Evolutionary conservation across 2,113 vertebrate species (phyloP).

Genomic region (Trochalopteron elliotii): DNA sequence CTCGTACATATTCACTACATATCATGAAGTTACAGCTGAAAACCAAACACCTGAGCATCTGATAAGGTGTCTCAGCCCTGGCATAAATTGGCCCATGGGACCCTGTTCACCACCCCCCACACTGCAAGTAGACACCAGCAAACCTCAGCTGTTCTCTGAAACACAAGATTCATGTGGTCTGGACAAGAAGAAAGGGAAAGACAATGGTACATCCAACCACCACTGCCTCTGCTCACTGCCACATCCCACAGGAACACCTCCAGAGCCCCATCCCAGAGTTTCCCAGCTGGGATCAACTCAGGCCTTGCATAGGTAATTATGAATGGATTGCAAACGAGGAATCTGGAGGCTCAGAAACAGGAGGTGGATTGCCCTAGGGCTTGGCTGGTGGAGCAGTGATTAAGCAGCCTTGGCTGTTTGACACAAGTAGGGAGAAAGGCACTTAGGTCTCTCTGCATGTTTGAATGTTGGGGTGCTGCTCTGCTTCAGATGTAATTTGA

Average conservation of each 20-base stretch:
- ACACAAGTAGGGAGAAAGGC: not conserved
- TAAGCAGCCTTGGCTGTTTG: not conserved
- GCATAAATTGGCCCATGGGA: not conserved
- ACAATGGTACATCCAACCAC: not conserved
- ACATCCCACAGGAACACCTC: not conserved
- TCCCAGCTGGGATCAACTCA: not conserved
- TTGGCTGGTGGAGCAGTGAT: not conserved
- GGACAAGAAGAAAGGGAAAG: not conserved
- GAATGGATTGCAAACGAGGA: not conserved
- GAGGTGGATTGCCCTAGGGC: not conserved
- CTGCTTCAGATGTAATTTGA: not conserved
- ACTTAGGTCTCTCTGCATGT: not conserved
- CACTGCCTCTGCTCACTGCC: not conserved
- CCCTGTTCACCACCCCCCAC: not conserved
- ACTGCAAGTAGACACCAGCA: not conserved
- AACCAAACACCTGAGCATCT: accelerated
- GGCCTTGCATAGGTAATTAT: not conserved
- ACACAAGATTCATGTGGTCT: accelerated
- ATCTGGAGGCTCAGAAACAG: not conserved
- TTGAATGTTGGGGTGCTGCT: not conserved
- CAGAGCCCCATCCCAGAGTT: not conserved
- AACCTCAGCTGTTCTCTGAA: not conserved
- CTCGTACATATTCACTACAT: not conserved
- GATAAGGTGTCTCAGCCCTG: not conserved
- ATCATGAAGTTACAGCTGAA: not conserved